Percentiles rank a stretch among this genome's conserved stretches.
Evolutionary conservation across 2,888 invertebrate genomes (phyloP).

Genomic region (Phaonia tiefii): DNA sequence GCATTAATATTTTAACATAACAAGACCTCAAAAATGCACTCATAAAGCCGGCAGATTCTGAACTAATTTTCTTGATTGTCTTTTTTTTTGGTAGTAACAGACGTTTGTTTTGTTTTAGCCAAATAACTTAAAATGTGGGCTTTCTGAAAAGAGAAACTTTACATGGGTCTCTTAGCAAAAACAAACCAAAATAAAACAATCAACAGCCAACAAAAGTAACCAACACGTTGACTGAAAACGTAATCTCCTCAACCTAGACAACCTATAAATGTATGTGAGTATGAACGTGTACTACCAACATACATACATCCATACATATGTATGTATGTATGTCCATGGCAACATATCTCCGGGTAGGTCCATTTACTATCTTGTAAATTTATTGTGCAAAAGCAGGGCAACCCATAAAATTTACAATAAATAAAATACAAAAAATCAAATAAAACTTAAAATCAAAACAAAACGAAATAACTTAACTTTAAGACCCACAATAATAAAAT

Average conservation of each 20-base stretch:
- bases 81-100: not conserved
- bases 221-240: slow-evolving; percentile 18
- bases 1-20: too few relatives aligned
- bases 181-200: not conserved
- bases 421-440: slow-evolving; percentile 1
- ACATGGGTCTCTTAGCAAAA: slow-evolving; percentile 17
- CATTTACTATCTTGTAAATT: slow-evolving; percentile 7
- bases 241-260: slow-evolving; percentile 13
- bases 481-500: slow-evolving; percentile 41
- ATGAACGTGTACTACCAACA: too few relatives aligned
- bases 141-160: slow-evolving; percentile 22
- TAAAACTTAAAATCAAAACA: slow-evolving; percentile 37
- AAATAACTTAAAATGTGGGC: slow-evolving; percentile 13
- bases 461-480: slow-evolving; percentile 49
- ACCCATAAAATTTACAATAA: slow-evolving; percentile 32
- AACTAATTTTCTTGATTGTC: not conserved
- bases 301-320: too few relatives aligned
- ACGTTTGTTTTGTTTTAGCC: too few relatives aligned
- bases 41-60: too few relatives aligned
- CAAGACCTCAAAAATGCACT: too few relatives aligned
- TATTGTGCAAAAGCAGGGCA: slow-evolving; percentile 41
- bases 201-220: slow-evolving; percentile 7
- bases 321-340: too few relatives aligned
- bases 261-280: too few relatives aligned
- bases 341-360: not conserved